These are phyloP conservation scores for Umimayanthus kanabou DNA, from an alignment of 92 coral and sea anemone species.

Conservation along the genomic window DNA sequence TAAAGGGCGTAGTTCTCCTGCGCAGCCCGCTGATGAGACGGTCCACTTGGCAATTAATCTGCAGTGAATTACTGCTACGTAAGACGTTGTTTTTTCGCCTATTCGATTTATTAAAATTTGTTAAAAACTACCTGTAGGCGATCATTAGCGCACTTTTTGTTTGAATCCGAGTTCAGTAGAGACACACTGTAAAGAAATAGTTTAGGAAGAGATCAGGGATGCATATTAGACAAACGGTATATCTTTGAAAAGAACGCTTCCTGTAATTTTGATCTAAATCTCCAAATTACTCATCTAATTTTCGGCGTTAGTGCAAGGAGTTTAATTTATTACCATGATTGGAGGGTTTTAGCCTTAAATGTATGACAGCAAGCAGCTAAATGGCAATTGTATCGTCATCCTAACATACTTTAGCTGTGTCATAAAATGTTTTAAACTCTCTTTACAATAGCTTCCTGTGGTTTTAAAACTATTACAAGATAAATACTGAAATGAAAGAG, in stretches of 20 bases:
- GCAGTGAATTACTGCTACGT: not conserved
- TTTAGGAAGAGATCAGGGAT: conserved; percentile 1
- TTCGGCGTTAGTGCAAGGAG: not conserved
- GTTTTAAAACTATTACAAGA: not conserved
- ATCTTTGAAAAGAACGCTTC: not conserved
- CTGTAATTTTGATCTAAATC: conserved; percentile 1
- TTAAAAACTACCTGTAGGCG: not conserved
- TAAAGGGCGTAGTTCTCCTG: not conserved
- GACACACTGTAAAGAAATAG: not conserved
- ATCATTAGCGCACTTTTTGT: not conserved
- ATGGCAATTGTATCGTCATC: not conserved
- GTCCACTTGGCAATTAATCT: not conserved
- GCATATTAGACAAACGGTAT: not conserved
- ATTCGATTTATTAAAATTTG: not conserved
- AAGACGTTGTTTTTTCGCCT: not conserved
- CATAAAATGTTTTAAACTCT: not conserved
- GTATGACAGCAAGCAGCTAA: not conserved
- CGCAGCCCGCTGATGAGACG: not conserved
- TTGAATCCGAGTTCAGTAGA: not conserved
- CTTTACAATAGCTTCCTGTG: not conserved
- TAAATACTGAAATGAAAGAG: not conserved
- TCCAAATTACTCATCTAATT: not conserved
- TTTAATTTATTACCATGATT: not conserved
- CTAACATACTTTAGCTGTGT: not conserved
- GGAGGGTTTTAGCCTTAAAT: not conserved